Base-by-base conservation (phyloP, 1,140 invertebrate species). In the Paralvinella palmiformis region DNA sequence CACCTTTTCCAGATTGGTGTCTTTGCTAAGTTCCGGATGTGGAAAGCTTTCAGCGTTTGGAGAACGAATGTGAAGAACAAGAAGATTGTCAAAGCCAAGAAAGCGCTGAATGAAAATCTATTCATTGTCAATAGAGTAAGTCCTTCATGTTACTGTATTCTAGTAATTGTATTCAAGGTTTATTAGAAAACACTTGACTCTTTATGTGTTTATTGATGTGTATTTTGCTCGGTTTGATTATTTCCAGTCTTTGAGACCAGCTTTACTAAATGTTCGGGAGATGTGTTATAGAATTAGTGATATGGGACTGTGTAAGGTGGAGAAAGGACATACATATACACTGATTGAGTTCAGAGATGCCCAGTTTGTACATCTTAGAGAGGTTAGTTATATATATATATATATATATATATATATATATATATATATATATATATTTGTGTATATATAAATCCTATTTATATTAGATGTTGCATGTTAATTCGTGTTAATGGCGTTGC, bases 41-140 rank as follows among this genome's bases (percentile, higher is more conserved):
- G 90, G 90, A 92, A 91, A 77, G 86, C 88, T 0, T 91, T 92
- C 75, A 88, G 87, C 70, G 84, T 88, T 0, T 92, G 91, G 91
- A 81, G 85, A 41, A 89, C 89, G 72, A 87, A 86, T n/a, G 85
- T 92, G 20, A 79, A 85, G 29, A 86, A 84, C 66, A 84, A 84
- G 37, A 92, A 91, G 76, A 85, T 87, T 52, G 81, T 74, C 44
- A 75, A 78, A 7, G 85, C 86, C 0, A 84, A 84, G 17, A 84
- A 82, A 45, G 78, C 80, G 63, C 72, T 93, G 0, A 79, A 84
- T 17, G 84, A 87, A 35, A 85, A 88, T 73, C 78, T 91, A 3
- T 91, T 91, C 66, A 85, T 88, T 63, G 84, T 87, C 0, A 88
- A 91, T 69, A 83, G 85, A 32, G 79, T 80, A 70, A 77, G 72